Evolutionary conservation across 1,140 invertebrate species (phyloP).

Genomic region (Leguminivora glycinivorella): DNA sequence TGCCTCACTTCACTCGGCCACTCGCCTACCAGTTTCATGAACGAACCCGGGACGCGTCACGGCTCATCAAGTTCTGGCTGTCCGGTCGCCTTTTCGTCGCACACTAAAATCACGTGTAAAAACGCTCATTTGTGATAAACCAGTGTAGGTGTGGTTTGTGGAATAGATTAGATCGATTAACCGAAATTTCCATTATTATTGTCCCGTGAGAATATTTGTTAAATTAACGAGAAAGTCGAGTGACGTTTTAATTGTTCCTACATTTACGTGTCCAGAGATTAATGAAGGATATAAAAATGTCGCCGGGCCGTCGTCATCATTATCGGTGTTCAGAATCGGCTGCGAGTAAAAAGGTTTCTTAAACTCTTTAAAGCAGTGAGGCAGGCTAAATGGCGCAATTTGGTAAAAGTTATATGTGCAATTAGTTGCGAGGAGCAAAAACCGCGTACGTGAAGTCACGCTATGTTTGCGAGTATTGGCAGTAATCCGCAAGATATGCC

Average conservation of each 20-base stretch:
- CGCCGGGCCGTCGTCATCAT: conserved; percentile 27
- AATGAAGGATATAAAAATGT: conserved; percentile 27
- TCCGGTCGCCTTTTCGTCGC: conserved; percentile 38
- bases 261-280: conserved; percentile 20
- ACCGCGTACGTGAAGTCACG: conserved; percentile 50
- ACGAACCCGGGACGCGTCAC: conserved; percentile 6
- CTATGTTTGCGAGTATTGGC: conserved; percentile 37
- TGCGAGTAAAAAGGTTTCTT: conserved; percentile 44
- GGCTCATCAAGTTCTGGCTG: conserved; percentile 29
- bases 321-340: conserved; percentile 39
- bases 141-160: conserved; percentile 52
- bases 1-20: not conserved
- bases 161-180: conserved; percentile 61
- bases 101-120: conserved; percentile 48
- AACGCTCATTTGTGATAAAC: conserved; percentile 56
- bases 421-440: conserved; percentile 51
- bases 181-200: conserved; percentile 50
- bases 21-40: not conserved
- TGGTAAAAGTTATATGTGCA: conserved; percentile 57
- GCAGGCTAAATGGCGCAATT: conserved; percentile 55
- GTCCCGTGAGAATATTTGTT: conserved; percentile 61
- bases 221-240: conserved; percentile 41
- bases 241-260: conserved; percentile 18
- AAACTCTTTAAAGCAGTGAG: conserved; percentile 39
- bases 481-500: conserved; percentile 48